Percentiles rank a stretch among this genome's conserved stretches.
phyloP scores from a whole-genome alignment of 2,113 vertebrate species.

The Zosterops lateralis region DNA sequence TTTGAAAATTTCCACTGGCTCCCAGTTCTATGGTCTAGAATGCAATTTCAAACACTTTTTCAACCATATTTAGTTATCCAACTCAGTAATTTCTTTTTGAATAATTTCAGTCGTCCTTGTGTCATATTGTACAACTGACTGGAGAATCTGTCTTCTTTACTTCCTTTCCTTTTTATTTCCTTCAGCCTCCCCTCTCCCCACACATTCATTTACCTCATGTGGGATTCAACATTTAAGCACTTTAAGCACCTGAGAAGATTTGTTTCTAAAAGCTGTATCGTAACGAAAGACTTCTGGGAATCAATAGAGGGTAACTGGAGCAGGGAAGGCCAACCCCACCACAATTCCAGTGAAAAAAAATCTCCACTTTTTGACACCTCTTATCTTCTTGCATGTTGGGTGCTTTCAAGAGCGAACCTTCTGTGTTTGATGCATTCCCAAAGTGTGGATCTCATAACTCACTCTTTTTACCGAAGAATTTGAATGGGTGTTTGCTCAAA shows the following conservation, averaged over 20 bases:
- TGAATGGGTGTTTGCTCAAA: neutral
- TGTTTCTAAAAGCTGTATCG: neutral
- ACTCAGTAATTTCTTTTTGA: neutral
- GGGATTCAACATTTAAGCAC: neutral
- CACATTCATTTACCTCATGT: neutral
- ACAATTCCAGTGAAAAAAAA: neutral
- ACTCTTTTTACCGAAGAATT: accelerated
- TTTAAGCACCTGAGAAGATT: neutral
- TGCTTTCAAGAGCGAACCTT: neutral
- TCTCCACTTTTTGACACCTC: neutral
- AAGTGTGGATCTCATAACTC: neutral
- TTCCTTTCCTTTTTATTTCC: neutral
- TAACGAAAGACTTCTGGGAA: neutral
- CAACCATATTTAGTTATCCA: neutral
- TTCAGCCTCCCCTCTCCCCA: accelerated
- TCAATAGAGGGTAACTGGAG: neutral
- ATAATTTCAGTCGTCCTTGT: neutral
- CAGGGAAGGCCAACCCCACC: neutral
- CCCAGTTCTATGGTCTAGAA: neutral
- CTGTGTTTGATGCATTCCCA: neutral
- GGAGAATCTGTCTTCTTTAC: neutral
- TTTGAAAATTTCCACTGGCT: neutral
- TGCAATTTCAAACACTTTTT: neutral
- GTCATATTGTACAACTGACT: neutral
- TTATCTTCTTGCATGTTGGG: neutral